A percentile compares a stretch with the other conserved stretches of the same genome.
These are phyloP conservation scores for Syngnathus typhle DNA, from an alignment of 2,113 vertebrate species.

Conservation along the genomic window DNA sequence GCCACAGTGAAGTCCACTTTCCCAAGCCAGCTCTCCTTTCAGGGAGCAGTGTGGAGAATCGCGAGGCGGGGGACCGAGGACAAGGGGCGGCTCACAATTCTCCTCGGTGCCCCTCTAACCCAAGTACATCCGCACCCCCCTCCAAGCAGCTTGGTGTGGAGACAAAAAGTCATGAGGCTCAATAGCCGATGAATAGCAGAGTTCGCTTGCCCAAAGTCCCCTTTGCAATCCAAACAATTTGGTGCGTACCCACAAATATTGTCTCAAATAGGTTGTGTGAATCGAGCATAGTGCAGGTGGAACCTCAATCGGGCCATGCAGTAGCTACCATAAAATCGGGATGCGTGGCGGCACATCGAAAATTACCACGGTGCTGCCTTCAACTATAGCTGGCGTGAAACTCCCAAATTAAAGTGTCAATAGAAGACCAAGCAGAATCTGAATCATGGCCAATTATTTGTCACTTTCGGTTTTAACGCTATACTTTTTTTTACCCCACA, in stretches of 20 bases:
- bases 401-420: slow-evolving; percentile 58
- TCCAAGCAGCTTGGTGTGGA: slow-evolving; percentile 47
- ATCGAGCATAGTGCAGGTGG: slow-evolving; percentile 12
- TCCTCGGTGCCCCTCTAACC: slow-evolving; percentile 65
- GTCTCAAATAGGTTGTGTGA: neutral
- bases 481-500: slow-evolving; percentile 51
- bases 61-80: slow-evolving; percentile 59
- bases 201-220: slow-evolving; percentile 5
- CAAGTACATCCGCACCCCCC: neutral
- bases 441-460: slow-evolving; percentile 51
- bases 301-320: slow-evolving; percentile 23
- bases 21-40: slow-evolving; percentile 66
- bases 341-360: slow-evolving; percentile 57
- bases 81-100: slow-evolving; percentile 74
- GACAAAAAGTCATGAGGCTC: slow-evolving; percentile 49
- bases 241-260: neutral
- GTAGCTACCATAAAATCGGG: slow-evolving; percentile 47
- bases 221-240: neutral
- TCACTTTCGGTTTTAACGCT: slow-evolving; percentile 51
- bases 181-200: slow-evolving; percentile 10
- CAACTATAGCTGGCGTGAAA: slow-evolving; percentile 69
- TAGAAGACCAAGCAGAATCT: slow-evolving; percentile 29
- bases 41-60: slow-evolving; percentile 69
- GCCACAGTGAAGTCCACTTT: slow-evolving; percentile 53
- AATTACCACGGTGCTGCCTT: slow-evolving; percentile 74